A percentile compares a stretch with the other conserved stretches of the same genome.
These are phyloP conservation scores for Geococcyx californianus DNA, from an alignment of 2,113 vertebrate genomes.

Conservation along the genomic window DNA sequence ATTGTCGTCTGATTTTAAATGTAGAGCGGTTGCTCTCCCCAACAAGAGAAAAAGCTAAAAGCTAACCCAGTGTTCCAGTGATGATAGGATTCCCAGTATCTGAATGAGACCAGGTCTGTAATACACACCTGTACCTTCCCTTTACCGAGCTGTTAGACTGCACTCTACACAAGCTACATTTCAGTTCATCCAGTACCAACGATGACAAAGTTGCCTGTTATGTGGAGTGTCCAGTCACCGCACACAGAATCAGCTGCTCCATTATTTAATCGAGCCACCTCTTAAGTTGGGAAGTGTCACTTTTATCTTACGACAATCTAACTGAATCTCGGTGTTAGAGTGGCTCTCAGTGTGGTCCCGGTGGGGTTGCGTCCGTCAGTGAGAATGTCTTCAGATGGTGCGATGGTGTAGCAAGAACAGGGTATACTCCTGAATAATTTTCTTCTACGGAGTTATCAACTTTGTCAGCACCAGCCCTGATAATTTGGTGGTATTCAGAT, in stretches of 20 bases:
- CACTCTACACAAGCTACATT: not conserved
- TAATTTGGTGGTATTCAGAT: not conserved
- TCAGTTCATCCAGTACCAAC: not conserved
- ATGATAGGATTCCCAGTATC: not conserved
- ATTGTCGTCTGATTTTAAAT: not conserved
- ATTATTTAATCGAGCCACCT: not conserved
- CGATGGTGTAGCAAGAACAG: not conserved
- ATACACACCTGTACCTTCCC: not conserved
- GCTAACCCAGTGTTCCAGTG: not conserved
- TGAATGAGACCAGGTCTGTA: not conserved
- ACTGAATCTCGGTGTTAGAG: not conserved
- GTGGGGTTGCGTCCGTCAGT: not conserved
- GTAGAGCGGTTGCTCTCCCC: not conserved
- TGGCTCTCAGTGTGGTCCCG: accelerated
- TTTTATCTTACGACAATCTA: not conserved
- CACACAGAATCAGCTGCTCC: not conserved
- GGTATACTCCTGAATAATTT: not conserved
- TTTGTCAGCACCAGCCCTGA: not conserved
- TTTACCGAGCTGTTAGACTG: not conserved
- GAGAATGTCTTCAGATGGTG: not conserved
- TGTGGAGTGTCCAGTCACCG: accelerated
- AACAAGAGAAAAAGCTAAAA: not conserved
- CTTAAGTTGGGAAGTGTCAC: not conserved
- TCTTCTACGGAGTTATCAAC: not conserved
- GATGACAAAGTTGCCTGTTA: accelerated